Conservation (phyloP, 2,113 vertebrate genomes). For the Melanerpes aurifrons region DNA sequence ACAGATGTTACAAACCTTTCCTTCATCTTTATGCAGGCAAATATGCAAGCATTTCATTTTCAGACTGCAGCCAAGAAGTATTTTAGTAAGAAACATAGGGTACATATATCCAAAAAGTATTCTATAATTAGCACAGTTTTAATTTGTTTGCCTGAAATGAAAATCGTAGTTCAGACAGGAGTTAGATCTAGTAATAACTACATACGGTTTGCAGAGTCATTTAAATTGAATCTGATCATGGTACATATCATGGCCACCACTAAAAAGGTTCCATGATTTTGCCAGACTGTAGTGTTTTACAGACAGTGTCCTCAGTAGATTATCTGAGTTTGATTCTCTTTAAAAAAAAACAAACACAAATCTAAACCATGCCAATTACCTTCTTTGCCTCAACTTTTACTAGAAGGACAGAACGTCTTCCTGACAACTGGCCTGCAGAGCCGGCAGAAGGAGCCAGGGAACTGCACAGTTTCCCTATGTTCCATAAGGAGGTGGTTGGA, state of each 20-base stretch:
- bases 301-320: not conserved
- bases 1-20: constrained; percentile 14
- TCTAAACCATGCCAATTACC: not conserved
- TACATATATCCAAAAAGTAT: not conserved
- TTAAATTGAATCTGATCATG: not conserved
- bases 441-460: too few relatives aligned
- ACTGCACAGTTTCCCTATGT: too few relatives aligned
- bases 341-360: not conserved
- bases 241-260: not conserved
- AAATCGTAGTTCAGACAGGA: constrained; percentile 19
- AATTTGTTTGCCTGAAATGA: constrained; percentile 33
- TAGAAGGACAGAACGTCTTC: too few relatives aligned
- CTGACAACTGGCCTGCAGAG: too few relatives aligned
- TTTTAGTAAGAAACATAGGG: constrained; percentile 1
- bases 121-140: constrained; percentile 30
- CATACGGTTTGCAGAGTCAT: not conserved
- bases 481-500: too few relatives aligned
- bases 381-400: too few relatives aligned
- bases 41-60: not conserved
- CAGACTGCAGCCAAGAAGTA: not conserved
- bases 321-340: not conserved
- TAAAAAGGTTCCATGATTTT: not conserved
- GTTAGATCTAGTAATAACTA: not conserved
- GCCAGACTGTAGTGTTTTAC: not conserved
- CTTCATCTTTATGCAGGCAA: not conserved